These are phyloP conservation scores for Pipistrellus pygmaeus DNA, from an alignment of 2,797 vertebrate genomes.

Conservation along the genomic window DNA sequence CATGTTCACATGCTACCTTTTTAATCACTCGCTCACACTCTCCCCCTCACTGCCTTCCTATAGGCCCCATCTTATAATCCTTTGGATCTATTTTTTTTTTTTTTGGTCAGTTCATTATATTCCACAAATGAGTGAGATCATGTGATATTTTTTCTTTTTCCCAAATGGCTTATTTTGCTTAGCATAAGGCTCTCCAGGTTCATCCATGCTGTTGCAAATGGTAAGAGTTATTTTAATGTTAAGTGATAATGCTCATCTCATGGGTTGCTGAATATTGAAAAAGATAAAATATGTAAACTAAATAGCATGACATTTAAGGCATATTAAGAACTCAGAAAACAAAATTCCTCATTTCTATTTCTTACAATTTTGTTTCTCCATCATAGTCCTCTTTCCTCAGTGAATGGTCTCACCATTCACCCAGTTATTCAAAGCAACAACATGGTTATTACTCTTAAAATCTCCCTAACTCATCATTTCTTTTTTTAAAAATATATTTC, in stretches of 20 bases:
- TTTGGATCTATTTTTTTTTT: no score
- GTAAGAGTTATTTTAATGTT: neutral
- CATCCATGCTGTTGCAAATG: no score
- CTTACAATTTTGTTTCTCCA: neutral
- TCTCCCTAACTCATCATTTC: neutral
- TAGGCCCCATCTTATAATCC: no score
- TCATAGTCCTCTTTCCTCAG: neutral
- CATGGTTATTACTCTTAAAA: neutral
- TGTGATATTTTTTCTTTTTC: no score
- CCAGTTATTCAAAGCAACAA: neutral
- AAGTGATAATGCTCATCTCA: neutral
- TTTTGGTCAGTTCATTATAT: no score
- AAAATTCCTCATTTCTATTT: neutral
- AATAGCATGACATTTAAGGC: neutral
- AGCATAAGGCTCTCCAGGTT: no score
- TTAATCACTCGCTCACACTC: no score
- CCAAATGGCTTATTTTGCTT: no score
- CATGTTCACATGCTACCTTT: no score
- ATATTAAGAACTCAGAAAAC: constrained; percentile 18
- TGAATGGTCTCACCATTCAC: neutral
- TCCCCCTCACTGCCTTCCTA: no score
- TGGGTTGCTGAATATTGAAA: neutral
- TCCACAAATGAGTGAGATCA: no score
- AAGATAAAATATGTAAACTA: neutral
- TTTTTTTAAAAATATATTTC: no score